Evolutionary conservation across 2,113 vertebrate genomes (phyloP).

Genomic region (Macroglossus sobrinus): DNA sequence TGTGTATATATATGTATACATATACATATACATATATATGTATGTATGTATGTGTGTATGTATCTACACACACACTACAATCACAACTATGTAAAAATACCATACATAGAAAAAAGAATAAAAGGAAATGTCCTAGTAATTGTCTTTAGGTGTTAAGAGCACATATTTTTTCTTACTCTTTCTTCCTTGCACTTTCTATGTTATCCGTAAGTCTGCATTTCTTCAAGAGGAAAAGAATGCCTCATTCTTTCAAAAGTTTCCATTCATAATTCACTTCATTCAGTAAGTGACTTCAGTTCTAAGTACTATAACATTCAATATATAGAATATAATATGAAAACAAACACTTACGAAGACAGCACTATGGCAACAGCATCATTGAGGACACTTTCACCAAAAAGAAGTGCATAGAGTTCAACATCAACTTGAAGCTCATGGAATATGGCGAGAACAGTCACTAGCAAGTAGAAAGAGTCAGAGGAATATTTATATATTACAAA

Average conservation of each 20-base stretch:
- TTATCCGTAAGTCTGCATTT: not conserved
- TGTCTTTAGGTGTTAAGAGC: not conserved
- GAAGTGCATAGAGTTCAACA: slow-evolving; percentile 95
- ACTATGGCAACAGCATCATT: slow-evolving; percentile 98
- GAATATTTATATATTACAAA: slow-evolving; percentile 49
- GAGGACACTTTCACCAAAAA: slow-evolving; percentile 98
- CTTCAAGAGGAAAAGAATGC: not conserved
- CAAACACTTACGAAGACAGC: slow-evolving; percentile 95
- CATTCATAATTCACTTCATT: slow-evolving; percentile 2
- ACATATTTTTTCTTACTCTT: not conserved
- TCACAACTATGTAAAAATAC: slow-evolving; percentile 4
- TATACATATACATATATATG: too few species aligned
- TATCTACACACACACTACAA: not conserved
- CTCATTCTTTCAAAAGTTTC: not conserved
- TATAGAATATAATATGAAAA: slow-evolving; percentile 52
- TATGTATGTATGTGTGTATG: too few species aligned
- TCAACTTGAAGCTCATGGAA: slow-evolving; percentile 99
- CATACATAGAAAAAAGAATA: not conserved
- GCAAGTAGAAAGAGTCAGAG: slow-evolving; percentile 73
- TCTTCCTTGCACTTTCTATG: slow-evolving; percentile 22
- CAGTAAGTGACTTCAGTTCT: not conserved
- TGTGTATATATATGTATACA: too few species aligned
- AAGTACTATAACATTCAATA: not conserved
- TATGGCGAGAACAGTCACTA: slow-evolving; percentile 98
- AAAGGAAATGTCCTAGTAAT: slow-evolving; percentile 19